phyloP scores from a whole-genome alignment of 1,140 invertebrate species.

The Mactra quadrangularis region DNA sequence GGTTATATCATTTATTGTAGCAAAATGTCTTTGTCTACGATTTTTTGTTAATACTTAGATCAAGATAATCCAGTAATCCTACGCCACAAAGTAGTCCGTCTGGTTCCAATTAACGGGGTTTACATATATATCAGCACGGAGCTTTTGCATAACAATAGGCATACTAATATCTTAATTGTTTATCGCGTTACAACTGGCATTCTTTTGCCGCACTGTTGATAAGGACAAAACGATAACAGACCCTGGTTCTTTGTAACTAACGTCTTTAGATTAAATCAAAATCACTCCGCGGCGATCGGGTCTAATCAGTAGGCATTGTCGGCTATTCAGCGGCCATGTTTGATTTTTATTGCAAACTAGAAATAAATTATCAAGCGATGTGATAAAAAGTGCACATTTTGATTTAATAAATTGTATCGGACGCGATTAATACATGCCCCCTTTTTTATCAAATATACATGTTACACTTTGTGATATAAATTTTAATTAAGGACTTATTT shows the following conservation, averaged over 20 bases:
- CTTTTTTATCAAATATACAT: too few species aligned
- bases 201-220: slow-evolving; percentile 7
- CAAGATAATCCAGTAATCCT: too few species aligned
- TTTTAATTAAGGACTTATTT: slow-evolving; percentile 15
- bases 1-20: too few species aligned
- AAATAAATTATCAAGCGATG: neutral
- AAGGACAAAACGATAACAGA: slow-evolving; percentile 4
- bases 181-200: neutral
- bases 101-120: slow-evolving; percentile 31
- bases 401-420: too few species aligned
- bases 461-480: too few species aligned
- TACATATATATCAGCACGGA: slow-evolving; percentile 1
- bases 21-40: too few species aligned
- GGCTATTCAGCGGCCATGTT: slow-evolving; percentile 2
- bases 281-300: neutral
- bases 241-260: slow-evolving; percentile 17
- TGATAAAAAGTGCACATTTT: too few species aligned
- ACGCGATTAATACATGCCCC: too few species aligned
- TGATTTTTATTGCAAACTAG: neutral
- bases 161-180: slow-evolving; percentile 28
- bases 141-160: slow-evolving; percentile 25
- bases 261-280: neutral
- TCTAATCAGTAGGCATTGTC: neutral
- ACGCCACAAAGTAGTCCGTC: neutral
- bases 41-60: too few species aligned